Percentiles rank a stretch among this genome's conserved stretches.
These are phyloP conservation scores for Micromussa lordhowensis DNA, from an alignment of 92 coral and sea anemone species.

Conservation along the genomic window DNA sequence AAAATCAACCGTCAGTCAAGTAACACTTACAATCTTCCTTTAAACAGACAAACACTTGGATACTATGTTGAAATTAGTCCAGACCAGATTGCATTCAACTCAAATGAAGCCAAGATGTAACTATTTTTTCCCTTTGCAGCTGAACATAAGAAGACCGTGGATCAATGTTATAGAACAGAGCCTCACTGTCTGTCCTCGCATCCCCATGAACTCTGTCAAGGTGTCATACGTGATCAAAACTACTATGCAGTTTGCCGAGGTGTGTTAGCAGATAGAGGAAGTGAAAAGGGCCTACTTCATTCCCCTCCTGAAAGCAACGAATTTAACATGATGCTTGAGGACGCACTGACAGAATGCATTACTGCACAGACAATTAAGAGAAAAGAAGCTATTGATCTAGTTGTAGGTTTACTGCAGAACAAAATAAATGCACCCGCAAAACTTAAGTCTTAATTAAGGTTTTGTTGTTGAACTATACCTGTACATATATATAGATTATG, in stretches of 20 bases:
- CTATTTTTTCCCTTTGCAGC: slow-evolving; percentile 9
- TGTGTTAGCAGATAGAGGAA: slow-evolving; percentile 66
- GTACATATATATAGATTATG: too few species aligned
- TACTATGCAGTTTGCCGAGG: slow-evolving; percentile 86
- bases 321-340: slow-evolving; percentile 5
- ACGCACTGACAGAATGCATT: slow-evolving; percentile 31
- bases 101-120: neutral
- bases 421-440: slow-evolving; percentile 3
- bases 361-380: slow-evolving; percentile 15
- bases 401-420: slow-evolving; percentile 30
- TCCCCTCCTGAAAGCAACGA: slow-evolving; percentile 55
- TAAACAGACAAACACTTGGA: neutral
- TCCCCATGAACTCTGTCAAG: slow-evolving; percentile 83
- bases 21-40: too few species aligned
- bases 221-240: slow-evolving; percentile 81
- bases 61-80: neutral
- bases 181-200: slow-evolving; percentile 69
- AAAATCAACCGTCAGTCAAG: too few species aligned
- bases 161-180: slow-evolving; percentile 53
- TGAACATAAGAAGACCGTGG: slow-evolving; percentile 31
- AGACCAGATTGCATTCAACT: neutral
- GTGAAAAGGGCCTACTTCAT: slow-evolving; percentile 77
- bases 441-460: neutral
- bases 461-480: too few species aligned
- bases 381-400: slow-evolving; percentile 35